phyloP scores from a whole-genome alignment of 2,113 vertebrate genomes.

The Isichthys henryi region DNA sequence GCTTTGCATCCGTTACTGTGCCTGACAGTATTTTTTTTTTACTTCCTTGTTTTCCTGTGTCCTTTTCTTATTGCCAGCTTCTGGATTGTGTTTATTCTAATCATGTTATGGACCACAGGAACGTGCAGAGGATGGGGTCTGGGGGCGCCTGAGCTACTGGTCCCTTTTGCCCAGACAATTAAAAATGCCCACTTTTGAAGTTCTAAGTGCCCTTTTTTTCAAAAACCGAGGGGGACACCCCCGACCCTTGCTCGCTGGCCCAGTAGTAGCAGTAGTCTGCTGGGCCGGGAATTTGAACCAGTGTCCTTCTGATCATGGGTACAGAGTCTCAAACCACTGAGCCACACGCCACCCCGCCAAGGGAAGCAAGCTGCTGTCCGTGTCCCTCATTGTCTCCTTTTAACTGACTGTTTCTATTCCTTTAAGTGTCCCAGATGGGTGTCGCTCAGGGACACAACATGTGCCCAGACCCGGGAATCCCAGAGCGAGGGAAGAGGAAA shows the following conservation, averaged over 20 bases:
- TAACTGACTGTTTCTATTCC: neutral
- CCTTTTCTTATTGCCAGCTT: neutral
- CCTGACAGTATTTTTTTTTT: neutral
- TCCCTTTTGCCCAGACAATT: too few species aligned
- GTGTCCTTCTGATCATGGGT: neutral
- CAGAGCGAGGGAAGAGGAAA: constrained; percentile 95
- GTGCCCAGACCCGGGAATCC: constrained; percentile 96
- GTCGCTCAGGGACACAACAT: constrained; percentile 97
- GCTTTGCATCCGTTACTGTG: neutral
- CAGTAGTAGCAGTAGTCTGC: neutral
- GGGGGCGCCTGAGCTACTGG: neutral
- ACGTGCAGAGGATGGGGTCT: neutral
- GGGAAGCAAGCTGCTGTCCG: neutral
- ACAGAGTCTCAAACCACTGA: neutral
- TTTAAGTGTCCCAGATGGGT: constrained; percentile 95
- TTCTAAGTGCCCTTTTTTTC: neutral
- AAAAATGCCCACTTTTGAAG: neutral
- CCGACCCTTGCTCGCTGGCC: neutral
- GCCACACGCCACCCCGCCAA: neutral
- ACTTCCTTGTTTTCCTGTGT: neutral
- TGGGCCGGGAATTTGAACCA: neutral
- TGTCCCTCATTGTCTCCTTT: constrained; percentile 3
- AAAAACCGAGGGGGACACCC: neutral
- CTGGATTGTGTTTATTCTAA: neutral
- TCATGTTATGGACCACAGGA: neutral